Percentiles rank a stretch among this genome's conserved stretches.
These are phyloP conservation scores for Cardinalis cardinalis DNA, from an alignment of 2,113 vertebrate genomes.

Conservation along the genomic window DNA sequence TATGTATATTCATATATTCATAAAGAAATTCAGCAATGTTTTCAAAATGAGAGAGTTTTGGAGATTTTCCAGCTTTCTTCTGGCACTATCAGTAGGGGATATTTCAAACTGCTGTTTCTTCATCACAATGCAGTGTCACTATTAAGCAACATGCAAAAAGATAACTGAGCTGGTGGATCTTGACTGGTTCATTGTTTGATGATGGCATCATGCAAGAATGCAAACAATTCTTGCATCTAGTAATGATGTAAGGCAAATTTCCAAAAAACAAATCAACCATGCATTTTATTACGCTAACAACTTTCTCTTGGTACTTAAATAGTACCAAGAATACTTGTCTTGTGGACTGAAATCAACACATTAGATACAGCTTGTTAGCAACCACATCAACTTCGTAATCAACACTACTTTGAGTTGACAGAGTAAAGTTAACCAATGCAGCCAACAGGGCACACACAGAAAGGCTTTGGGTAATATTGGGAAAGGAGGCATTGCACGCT, in stretches of 20 bases:
- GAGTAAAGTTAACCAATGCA: not conserved
- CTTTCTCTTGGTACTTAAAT: not conserved
- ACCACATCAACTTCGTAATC: not conserved
- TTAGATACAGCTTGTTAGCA: constrained; percentile 8
- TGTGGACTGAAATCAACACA: not conserved
- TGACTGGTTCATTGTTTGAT: not conserved
- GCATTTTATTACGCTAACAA: not conserved
- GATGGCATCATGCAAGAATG: not conserved
- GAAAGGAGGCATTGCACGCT: not conserved
- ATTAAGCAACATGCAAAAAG: not conserved
- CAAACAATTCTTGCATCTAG: not conserved
- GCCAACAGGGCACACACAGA: not conserved
- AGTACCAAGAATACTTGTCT: not conserved
- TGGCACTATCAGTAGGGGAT: not conserved
- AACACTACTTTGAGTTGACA: not conserved
- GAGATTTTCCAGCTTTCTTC: constrained; percentile 39
- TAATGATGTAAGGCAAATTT: not conserved
- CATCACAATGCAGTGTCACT: constrained; percentile 10
- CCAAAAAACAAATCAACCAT: not conserved
- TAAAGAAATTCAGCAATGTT: constrained; percentile 31
- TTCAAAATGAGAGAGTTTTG: constrained; percentile 35
- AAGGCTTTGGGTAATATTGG: not conserved
- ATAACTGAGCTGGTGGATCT: not conserved
- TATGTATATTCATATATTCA: constrained; percentile 29
- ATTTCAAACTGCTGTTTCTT: constrained; percentile 22